Percentiles rank a stretch among this genome's conserved stretches.
phyloP scores from a whole-genome alignment of 2,888 invertebrate species.

The Rotaria magnacalcarata region DNA sequence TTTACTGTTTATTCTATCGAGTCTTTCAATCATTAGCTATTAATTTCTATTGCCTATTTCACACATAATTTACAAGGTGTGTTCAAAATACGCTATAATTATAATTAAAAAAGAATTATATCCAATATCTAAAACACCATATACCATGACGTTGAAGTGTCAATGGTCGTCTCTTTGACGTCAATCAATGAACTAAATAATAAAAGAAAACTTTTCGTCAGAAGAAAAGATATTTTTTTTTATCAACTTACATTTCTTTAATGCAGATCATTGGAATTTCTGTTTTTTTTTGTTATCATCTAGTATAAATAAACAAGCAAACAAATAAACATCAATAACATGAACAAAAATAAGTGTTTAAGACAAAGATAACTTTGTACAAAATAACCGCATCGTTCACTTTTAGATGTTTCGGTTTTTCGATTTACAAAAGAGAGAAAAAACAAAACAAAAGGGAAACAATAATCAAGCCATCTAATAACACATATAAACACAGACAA shows the following conservation, averaged over 20 bases:
- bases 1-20: too few relatives aligned
- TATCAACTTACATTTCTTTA: not conserved
- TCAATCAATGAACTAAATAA: too few relatives aligned
- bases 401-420: not conserved
- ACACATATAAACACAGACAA: not conserved
- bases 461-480: not conserved
- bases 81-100: too few relatives aligned
- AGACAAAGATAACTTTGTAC: not conserved
- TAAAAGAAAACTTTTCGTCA: too few relatives aligned
- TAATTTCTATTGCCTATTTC: too few relatives aligned
- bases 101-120: too few relatives aligned
- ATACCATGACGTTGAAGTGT: too few relatives aligned
- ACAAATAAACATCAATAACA: conserved; percentile 16
- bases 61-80: too few relatives aligned
- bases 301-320: conserved; percentile 8
- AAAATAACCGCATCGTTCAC: not conserved
- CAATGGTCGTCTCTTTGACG: too few relatives aligned
- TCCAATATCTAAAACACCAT: too few relatives aligned
- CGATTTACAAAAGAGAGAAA: not conserved
- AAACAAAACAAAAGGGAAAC: not conserved
- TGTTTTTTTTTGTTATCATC: not conserved
- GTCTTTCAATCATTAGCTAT: too few relatives aligned
- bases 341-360: not conserved
- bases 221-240: not conserved
- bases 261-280: too few relatives aligned